Percentiles rank a stretch among this genome's conserved stretches.
These are phyloP conservation scores for Drosophila anomelani DNA, from an alignment of 2,888 invertebrate species.

Conservation along the genomic window DNA sequence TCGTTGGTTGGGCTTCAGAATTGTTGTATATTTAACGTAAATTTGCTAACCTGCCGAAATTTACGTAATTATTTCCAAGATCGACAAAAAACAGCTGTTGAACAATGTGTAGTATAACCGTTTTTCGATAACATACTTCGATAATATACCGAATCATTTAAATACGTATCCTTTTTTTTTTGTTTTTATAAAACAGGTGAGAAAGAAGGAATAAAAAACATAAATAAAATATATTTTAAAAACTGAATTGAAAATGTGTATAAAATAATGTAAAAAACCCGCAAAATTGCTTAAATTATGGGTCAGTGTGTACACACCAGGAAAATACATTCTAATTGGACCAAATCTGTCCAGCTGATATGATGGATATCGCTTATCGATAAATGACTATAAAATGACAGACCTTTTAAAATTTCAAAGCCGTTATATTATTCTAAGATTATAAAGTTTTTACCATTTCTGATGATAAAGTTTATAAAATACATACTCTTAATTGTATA, in stretches of 20 bases:
- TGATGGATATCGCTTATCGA: neutral
- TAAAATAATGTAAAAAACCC: no score
- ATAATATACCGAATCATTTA: neutral
- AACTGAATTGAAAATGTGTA: no score
- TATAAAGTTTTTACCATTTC: no score
- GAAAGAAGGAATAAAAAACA: neutral
- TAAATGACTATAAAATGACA: neutral
- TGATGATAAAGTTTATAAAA: no score
- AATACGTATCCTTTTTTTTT: no score
- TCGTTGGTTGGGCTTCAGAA: neutral
- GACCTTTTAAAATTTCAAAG: neutral
- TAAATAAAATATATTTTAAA: neutral
- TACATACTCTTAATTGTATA: no score
- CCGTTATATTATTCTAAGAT: no score
- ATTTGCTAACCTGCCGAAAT: conserved; percentile 75
- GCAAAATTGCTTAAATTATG: no score
- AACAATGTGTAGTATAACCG: conserved; percentile 7
- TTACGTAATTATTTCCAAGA: conserved; percentile 70
- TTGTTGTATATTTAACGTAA: conserved; percentile 18
- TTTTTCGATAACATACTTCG: neutral
- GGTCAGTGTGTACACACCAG: neutral
- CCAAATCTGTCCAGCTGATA: neutral
- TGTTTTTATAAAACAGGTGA: neutral
- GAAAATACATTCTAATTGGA: neutral
- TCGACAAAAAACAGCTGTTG: conserved; percentile 38